Percentiles rank a stretch among this genome's conserved stretches.
These are phyloP conservation scores for Urocitellus parryii DNA, from an alignment of 2,113 vertebrate species.

Conservation along the genomic window DNA sequence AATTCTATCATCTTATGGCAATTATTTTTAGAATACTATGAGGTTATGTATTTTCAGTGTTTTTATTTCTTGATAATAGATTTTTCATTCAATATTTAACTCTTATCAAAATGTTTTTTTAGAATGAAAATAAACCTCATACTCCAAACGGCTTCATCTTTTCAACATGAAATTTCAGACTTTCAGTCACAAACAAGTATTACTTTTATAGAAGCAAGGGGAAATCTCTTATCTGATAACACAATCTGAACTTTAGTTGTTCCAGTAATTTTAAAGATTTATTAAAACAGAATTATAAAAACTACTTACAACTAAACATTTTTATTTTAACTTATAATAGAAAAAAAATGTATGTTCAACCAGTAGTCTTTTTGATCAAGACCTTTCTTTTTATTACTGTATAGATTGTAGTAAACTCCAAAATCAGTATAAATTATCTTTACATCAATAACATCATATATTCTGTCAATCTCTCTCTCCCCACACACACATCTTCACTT, in stretches of 20 bases:
- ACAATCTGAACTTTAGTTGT: neutral
- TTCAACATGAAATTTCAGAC: constrained; percentile 20
- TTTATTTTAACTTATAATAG: neutral
- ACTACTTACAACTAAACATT: neutral
- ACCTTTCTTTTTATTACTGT: neutral
- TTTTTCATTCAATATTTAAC: constrained; percentile 5
- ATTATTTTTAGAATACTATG: neutral
- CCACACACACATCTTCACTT: neutral
- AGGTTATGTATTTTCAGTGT: constrained; percentile 30
- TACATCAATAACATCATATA: neutral
- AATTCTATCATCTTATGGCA: neutral
- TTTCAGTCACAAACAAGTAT: neutral
- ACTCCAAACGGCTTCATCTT: neutral
- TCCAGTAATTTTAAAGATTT: neutral
- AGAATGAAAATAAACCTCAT: constrained; percentile 17
- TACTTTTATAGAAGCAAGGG: neutral
- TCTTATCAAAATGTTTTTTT: neutral
- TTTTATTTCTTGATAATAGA: constrained; percentile 3
- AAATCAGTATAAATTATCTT: neutral
- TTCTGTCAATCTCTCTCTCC: neutral
- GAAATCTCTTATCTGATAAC: neutral
- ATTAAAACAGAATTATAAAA: neutral
- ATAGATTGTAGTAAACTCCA: neutral
- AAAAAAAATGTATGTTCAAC: neutral
- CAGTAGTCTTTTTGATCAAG: neutral